phyloP scores from a whole-genome alignment of 2,113 vertebrate species.

The Gallinago media region DNA sequence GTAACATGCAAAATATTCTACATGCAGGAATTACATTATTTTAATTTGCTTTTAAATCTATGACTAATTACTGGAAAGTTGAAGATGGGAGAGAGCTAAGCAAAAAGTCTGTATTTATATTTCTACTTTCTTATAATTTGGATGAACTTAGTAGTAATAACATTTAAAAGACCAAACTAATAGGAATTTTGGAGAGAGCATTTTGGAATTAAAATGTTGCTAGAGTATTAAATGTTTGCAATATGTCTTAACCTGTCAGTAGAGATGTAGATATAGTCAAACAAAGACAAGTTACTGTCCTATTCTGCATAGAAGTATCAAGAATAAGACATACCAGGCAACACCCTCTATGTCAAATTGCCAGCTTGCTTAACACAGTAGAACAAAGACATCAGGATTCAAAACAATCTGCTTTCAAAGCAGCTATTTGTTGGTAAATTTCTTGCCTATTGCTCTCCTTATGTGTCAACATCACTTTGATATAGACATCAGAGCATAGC shows the following conservation, averaged over 20 bases:
- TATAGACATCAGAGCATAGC: slow-evolving; percentile 12
- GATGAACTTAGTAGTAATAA: background rate
- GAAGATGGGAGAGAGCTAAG: background rate
- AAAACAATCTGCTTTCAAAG: background rate
- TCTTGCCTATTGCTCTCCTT: background rate
- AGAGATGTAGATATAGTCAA: background rate
- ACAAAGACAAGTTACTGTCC: background rate
- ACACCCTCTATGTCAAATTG: background rate
- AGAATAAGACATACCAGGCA: background rate
- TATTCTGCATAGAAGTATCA: background rate
- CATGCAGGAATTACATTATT: background rate
- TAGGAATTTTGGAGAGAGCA: background rate
- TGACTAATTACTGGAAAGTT: background rate
- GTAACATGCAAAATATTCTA: background rate
- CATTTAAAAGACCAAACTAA: background rate
- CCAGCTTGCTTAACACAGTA: background rate
- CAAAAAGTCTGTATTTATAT: background rate
- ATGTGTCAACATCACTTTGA: slow-evolving; percentile 24
- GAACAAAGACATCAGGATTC: slow-evolving; percentile 16
- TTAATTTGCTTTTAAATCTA: background rate
- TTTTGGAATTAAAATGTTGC: background rate
- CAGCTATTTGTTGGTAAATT: slow-evolving; percentile 13
- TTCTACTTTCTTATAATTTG: background rate
- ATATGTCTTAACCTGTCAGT: background rate
- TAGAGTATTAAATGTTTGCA: background rate